A percentile compares a stretch with the other conserved stretches of the same genome.
Evolutionary conservation across 1,140 invertebrate genomes (phyloP).

Genomic region (Elymnias hypermnestra): DNA sequence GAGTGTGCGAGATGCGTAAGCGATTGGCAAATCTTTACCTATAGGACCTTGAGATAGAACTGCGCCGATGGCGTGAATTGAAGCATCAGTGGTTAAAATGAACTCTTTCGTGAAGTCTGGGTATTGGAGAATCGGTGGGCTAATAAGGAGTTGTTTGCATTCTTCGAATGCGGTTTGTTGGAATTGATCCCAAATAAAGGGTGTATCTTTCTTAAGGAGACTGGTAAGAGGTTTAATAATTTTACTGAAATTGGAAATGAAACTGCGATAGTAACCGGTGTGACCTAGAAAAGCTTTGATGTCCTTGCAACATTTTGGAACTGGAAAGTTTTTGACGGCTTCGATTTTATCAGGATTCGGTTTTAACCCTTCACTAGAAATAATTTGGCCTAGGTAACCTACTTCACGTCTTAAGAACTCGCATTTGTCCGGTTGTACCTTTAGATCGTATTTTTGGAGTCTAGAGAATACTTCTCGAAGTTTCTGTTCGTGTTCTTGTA

Average conservation of each 20-base stretch:
- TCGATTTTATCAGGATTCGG: constrained; percentile 2
- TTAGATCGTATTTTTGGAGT: background rate
- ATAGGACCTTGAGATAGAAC: constrained; percentile 21
- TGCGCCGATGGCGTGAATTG: constrained; percentile 31
- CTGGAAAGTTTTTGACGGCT: background rate
- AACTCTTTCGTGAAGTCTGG: constrained; percentile 32
- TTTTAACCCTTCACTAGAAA: background rate
- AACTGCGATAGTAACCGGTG: background rate
- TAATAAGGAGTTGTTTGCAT: constrained; percentile 32
- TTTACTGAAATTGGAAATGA: background rate
- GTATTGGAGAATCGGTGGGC: constrained; percentile 32
- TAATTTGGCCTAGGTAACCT: background rate
- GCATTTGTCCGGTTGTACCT: constrained; percentile 1
- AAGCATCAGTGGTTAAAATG: too few relatives aligned
- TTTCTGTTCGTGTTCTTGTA: background rate
- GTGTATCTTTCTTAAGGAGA: background rate
- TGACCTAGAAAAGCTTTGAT: constrained; percentile 3
- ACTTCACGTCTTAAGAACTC: background rate
- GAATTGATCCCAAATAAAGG: too few relatives aligned
- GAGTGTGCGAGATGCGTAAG: constrained; percentile 4
- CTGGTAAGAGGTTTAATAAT: background rate
- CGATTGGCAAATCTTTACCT: constrained; percentile 30
- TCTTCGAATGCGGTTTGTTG: background rate
- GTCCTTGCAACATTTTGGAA: background rate
- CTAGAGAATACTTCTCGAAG: background rate